phyloP scores from a whole-genome alignment of 2,888 invertebrate species.

The Leptinotarsa rubiginosa region DNA sequence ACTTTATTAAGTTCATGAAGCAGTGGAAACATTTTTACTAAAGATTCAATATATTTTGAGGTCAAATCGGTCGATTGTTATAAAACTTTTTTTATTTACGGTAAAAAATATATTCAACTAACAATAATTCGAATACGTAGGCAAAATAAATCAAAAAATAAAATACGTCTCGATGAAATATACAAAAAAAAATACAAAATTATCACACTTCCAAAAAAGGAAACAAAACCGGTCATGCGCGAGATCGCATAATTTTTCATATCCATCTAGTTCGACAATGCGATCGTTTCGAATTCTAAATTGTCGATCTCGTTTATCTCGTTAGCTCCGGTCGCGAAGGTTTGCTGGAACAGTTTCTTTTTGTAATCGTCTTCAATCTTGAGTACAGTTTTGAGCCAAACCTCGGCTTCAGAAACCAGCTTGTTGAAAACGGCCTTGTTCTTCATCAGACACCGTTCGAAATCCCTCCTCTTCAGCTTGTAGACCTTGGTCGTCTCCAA shows the following conservation, averaged over 20 bases:
- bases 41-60: no score
- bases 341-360: slow-evolving; percentile 44
- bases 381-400: slow-evolving; percentile 27
- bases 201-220: slow-evolving; percentile 1
- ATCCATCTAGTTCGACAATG: no score
- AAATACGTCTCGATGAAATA: background rate
- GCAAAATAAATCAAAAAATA: background rate
- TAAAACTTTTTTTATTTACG: background rate
- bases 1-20: no score
- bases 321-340: background rate
- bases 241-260: no score
- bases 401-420: slow-evolving; percentile 40
- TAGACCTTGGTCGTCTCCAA: slow-evolving; percentile 73
- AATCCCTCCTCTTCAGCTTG: slow-evolving; percentile 69
- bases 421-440: slow-evolving; percentile 37
- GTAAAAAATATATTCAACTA: background rate
- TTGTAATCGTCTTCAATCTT: slow-evolving; percentile 43
- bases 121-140: slow-evolving; percentile 1
- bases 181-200: background rate
- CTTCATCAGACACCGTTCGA: slow-evolving; percentile 58
- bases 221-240: background rate
- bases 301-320: background rate
- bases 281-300: no score
- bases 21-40: no score
- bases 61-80: background rate